Evolutionary conservation across 2,888 invertebrate genomes (phyloP).

Genomic region (Odontocolon sp.): DNA sequence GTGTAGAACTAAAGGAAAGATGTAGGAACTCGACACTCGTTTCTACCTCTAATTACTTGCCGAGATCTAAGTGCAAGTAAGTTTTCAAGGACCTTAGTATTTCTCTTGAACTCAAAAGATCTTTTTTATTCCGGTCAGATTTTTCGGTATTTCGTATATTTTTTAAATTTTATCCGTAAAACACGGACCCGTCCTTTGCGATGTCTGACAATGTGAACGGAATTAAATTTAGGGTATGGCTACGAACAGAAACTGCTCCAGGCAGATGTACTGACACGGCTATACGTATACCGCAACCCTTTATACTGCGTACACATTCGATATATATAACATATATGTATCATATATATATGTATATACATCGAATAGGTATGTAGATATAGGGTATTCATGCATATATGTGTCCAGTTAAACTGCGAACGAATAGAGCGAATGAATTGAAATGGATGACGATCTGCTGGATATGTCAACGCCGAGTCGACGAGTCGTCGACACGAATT

Average conservation of each 20-base stretch:
- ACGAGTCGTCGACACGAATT: constrained; percentile 29
- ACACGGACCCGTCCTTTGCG: not conserved
- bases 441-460: constrained; percentile 37
- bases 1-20: constrained; percentile 9
- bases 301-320: too few relatives aligned
- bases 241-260: not conserved
- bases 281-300: too few relatives aligned
- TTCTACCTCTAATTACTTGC: constrained; percentile 36
- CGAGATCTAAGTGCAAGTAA: constrained; percentile 13
- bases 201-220: constrained; percentile 14
- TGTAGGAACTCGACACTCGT: constrained; percentile 21
- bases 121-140: not conserved
- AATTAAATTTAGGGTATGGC: constrained; percentile 22
- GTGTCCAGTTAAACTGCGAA: constrained; percentile 12
- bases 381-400: not conserved
- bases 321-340: not conserved
- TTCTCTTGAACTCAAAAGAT: not conserved
- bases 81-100: not conserved
- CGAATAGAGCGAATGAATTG: constrained; percentile 30
- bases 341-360: not conserved
- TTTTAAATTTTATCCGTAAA: constrained; percentile 1
- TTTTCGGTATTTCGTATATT: not conserved
- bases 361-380: not conserved
- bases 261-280: too few relatives aligned
- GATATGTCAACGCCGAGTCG: constrained; percentile 45